Evolutionary conservation across 2,113 vertebrate genomes (phyloP).

Genomic region (Silurus asotus): DNA sequence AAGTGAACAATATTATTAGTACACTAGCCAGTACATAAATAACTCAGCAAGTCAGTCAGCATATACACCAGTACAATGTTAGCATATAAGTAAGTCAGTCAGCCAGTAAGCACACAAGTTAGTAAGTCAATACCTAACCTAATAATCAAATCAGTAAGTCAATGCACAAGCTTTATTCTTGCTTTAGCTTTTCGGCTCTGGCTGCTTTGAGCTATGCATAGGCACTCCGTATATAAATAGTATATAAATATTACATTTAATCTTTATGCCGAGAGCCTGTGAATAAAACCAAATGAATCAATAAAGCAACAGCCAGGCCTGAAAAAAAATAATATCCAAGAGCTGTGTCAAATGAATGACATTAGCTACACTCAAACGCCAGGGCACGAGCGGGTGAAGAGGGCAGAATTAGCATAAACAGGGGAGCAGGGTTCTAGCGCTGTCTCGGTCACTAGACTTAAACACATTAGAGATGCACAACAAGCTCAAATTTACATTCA

Average conservation of each 20-base stretch:
- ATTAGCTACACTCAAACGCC: not conserved
- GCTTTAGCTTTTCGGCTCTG: not conserved
- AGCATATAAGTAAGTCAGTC: not conserved
- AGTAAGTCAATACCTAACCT: not conserved
- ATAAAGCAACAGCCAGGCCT: not conserved
- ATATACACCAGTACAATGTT: not conserved
- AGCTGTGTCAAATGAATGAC: not conserved
- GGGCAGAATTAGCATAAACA: not conserved
- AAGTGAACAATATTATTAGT: too few relatives aligned
- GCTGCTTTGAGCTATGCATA: not conserved
- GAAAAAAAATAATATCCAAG: not conserved
- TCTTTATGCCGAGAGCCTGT: too few relatives aligned
- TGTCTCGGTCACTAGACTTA: not conserved
- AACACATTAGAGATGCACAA: constrained; percentile 9
- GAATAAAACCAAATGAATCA: not conserved
- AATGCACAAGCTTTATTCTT: too few relatives aligned
- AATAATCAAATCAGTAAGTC: too few relatives aligned
- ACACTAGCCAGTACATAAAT: too few relatives aligned
- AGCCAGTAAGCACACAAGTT: not conserved
- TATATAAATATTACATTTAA: not conserved
- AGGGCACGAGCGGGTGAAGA: constrained; percentile 2
- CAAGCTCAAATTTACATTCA: constrained; percentile 14
- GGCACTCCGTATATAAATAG: too few relatives aligned
- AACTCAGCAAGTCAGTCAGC: too few relatives aligned
- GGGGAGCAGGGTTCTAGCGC: not conserved